A percentile compares a stretch with the other conserved stretches of the same genome.
Evolutionary conservation across 2,888 invertebrate species (phyloP).

Genomic region (Melinaea marsaeus): DNA sequence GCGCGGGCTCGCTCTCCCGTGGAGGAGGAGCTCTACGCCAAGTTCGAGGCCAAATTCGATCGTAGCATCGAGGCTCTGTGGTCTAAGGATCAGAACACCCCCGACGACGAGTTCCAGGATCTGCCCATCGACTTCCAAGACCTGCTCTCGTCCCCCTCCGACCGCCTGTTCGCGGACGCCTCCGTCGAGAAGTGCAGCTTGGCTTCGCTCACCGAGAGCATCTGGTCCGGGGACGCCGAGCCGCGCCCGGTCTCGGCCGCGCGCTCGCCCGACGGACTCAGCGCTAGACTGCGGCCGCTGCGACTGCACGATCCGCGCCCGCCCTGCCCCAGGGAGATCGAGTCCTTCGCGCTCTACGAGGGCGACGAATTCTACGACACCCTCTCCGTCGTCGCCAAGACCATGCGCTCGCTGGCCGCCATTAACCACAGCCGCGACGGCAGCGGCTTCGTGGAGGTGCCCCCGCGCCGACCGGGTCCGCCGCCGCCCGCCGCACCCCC

Average conservation of each 20-base stretch:
- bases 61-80: constrained; percentile 83
- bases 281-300: constrained; percentile 53
- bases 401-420: constrained; percentile 74
- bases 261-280: constrained; percentile 47
- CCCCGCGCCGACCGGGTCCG: constrained; percentile 75
- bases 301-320: constrained; percentile 43
- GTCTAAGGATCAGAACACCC: constrained; percentile 74
- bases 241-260: constrained; percentile 40
- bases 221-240: constrained; percentile 53
- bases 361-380: constrained; percentile 64
- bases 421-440: constrained; percentile 80
- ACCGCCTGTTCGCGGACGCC: constrained; percentile 67
- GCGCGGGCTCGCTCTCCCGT: constrained; percentile 54
- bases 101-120: constrained; percentile 78
- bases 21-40: constrained; percentile 77
- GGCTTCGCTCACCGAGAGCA: constrained; percentile 57
- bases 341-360: constrained; percentile 58
- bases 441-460: constrained; percentile 80
- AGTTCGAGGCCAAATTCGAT: constrained; percentile 82
- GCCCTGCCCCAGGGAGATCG: constrained; percentile 41
- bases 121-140: constrained; percentile 80
- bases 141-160: constrained; percentile 77
- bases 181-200: constrained; percentile 56
- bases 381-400: constrained; percentile 55
- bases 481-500: constrained; percentile 52